Evolutionary conservation across 2,113 vertebrate genomes (phyloP).

Genomic region (Probosciger aterrimus): DNA sequence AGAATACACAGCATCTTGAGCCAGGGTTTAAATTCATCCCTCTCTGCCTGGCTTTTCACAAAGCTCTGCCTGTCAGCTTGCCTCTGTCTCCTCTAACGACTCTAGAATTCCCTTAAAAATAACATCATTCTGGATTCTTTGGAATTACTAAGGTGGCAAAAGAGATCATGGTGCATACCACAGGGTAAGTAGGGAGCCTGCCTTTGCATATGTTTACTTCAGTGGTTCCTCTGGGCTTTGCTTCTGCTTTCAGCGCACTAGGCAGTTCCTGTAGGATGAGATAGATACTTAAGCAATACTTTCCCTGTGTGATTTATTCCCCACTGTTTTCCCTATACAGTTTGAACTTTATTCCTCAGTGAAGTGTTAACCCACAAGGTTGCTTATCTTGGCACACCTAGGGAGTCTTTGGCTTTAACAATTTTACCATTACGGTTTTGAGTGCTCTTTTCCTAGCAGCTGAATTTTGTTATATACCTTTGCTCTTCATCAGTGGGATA

Average conservation of each 20-base stretch:
- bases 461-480: neutral
- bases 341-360: neutral
- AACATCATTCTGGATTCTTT: constrained; percentile 45
- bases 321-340: neutral
- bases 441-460: neutral
- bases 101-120: constrained; percentile 32
- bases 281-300: neutral
- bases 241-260: neutral
- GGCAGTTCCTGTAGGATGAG: neutral
- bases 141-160: constrained; percentile 49
- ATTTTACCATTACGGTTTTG: neutral
- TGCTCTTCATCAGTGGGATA: neutral
- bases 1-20: constrained; percentile 75
- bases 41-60: constrained; percentile 54
- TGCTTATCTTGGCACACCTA: neutral
- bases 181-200: constrained; percentile 80
- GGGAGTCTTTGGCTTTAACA: neutral
- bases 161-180: constrained; percentile 75
- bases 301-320: neutral
- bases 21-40: constrained; percentile 81
- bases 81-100: constrained; percentile 22
- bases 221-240: neutral
- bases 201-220: neutral
- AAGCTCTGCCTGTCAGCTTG: constrained; percentile 54
- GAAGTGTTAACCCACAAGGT: neutral